phyloP scores from a whole-genome alignment of 2,888 invertebrate species.

The Drosophila heteroneura region DNA sequence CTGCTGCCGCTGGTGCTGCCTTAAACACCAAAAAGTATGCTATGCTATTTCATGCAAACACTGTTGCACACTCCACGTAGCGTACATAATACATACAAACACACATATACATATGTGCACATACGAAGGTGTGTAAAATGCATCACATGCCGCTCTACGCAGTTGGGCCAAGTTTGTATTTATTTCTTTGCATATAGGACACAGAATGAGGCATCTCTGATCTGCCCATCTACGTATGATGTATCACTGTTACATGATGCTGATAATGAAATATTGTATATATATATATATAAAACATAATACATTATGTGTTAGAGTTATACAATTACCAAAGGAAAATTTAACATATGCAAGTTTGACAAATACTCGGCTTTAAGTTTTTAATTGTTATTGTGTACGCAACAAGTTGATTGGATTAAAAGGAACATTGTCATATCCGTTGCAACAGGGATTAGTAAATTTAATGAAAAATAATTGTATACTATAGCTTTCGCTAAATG shows the following conservation, averaged over 20 bases:
- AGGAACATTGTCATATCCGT: not conserved
- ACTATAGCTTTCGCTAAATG: not conserved
- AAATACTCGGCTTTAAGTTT: not conserved
- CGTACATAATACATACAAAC: slow-evolving; percentile 3
- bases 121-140: slow-evolving; percentile 5
- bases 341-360: not conserved
- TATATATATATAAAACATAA: not conserved
- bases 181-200: not conserved
- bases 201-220: not conserved
- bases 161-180: not conserved
- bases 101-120: not conserved
- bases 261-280: not conserved
- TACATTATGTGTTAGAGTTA: not conserved
- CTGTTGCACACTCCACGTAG: slow-evolving; percentile 47
- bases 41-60: slow-evolving; percentile 51
- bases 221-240: not conserved
- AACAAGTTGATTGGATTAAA: slow-evolving; percentile 9
- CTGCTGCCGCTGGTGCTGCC: slow-evolving; percentile 9
- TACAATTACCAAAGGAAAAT: not conserved
- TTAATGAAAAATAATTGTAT: not conserved
- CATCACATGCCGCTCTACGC: not conserved
- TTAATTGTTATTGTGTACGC: not conserved
- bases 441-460: not conserved
- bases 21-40: slow-evolving; percentile 42
- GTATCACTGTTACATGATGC: not conserved